Conservation (phyloP, 1,140 invertebrate genomes). For the Tetramorium parvispinum region DNA sequence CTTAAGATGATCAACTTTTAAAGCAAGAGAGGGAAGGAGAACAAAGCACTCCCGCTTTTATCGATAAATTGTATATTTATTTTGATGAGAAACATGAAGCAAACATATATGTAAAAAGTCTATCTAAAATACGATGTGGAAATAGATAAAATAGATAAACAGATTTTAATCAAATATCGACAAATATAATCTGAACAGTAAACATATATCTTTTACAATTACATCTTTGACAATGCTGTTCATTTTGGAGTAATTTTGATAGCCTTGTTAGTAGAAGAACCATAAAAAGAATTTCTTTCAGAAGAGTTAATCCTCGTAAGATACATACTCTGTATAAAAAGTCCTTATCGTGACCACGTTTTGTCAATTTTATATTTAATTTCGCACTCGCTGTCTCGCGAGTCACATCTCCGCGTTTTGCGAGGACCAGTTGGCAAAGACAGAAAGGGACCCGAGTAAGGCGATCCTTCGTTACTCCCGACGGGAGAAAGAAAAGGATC, state of each 20-base stretch:
- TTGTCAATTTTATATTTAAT: slow-evolving; percentile 70
- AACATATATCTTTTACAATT: not conserved
- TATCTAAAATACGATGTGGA: not conserved
- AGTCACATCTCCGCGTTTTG: slow-evolving; percentile 46
- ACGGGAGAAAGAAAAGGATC: slow-evolving; percentile 9
- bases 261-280: not conserved
- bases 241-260: not conserved
- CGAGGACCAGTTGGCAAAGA: slow-evolving; percentile 28
- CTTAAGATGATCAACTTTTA: slow-evolving; percentile 29
- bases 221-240: not conserved
- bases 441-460: slow-evolving; percentile 23
- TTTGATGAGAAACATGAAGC: not conserved
- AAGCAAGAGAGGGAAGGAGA: not conserved
- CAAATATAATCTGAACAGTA: not conserved
- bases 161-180: not conserved
- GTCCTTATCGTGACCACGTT: slow-evolving; percentile 50
- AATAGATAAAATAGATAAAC: not conserved
- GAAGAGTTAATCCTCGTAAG: not conserved
- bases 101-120: not conserved
- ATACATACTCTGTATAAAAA: not conserved
- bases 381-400: slow-evolving; percentile 58
- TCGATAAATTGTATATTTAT: not conserved
- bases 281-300: not conserved
- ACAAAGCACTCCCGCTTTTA: not conserved
- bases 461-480: slow-evolving; percentile 23